phyloP scores from a whole-genome alignment of 2,888 invertebrate genomes.

The Peribatodes rhomboidaria region DNA sequence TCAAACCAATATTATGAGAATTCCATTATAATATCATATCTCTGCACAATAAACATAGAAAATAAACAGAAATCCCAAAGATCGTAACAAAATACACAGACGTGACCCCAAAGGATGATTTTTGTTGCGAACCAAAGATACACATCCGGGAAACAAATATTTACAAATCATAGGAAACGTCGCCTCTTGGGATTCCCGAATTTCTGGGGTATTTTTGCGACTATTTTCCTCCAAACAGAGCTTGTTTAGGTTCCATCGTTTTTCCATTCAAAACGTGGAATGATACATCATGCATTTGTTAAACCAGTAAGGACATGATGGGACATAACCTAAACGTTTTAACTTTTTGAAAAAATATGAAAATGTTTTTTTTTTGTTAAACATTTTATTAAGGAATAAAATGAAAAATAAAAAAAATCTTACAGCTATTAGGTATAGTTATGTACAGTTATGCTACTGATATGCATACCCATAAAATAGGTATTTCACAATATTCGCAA shows the following conservation, averaged over 20 bases:
- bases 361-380: too few species aligned
- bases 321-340: too few species aligned
- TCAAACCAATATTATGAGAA: constrained; percentile 1
- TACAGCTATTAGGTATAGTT: too few species aligned
- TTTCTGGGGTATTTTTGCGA: constrained; percentile 27
- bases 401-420: too few species aligned
- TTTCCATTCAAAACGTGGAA: constrained; percentile 11
- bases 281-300: neutral
- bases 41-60: constrained; percentile 5
- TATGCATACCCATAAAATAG: too few species aligned
- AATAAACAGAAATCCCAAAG: constrained; percentile 19
- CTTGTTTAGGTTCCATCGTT: constrained; percentile 22
- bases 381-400: too few species aligned
- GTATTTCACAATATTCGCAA: too few species aligned
- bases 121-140: constrained; percentile 19
- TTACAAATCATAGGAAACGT: constrained; percentile 35
- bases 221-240: constrained; percentile 14
- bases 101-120: constrained; percentile 25
- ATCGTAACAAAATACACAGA: constrained; percentile 24
- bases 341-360: too few species aligned
- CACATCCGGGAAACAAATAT: constrained; percentile 28
- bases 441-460: too few species aligned
- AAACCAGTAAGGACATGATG: neutral
- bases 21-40: constrained; percentile 5
- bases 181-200: constrained; percentile 27